These are phyloP conservation scores for Laticauda colubrina DNA, from an alignment of 2,113 vertebrate species.

Conservation along the genomic window DNA sequence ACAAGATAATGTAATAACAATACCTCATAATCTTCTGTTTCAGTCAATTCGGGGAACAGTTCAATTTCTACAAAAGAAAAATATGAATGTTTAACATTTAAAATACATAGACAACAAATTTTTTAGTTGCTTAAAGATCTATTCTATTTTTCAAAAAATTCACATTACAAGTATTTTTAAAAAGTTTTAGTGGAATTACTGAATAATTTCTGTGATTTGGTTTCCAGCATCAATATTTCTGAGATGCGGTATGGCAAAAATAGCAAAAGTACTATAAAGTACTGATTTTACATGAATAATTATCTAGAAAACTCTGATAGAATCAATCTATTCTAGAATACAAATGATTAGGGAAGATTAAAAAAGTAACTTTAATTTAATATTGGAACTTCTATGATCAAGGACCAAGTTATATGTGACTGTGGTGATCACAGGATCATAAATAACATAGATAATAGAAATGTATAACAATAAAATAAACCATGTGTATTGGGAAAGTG, in stretches of 20 bases:
- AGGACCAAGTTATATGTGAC: neutral
- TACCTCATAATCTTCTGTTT: slow-evolving; percentile 81
- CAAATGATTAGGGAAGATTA: neutral
- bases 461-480: neutral
- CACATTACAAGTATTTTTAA: neutral
- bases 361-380: neutral
- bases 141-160: neutral
- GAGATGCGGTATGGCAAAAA: neutral
- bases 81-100: slow-evolving; percentile 57
- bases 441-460: neutral
- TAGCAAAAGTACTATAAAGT: neutral
- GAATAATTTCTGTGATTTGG: neutral
- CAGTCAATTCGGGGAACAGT: slow-evolving; percentile 73
- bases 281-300: neutral
- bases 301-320: neutral
- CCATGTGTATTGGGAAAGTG: neutral
- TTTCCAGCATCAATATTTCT: neutral
- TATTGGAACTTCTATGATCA: neutral
- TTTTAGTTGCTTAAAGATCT: neutral
- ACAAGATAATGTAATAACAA: neutral
- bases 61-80: slow-evolving; percentile 76
- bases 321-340: neutral
- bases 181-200: neutral
- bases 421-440: neutral
- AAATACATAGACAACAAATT: slow-evolving; percentile 26